Evolutionary conservation across 2,888 invertebrate genomes (phyloP), one percentile per base, ranked within the genome.

Genomic region (Teleiodes luculella): DNA sequence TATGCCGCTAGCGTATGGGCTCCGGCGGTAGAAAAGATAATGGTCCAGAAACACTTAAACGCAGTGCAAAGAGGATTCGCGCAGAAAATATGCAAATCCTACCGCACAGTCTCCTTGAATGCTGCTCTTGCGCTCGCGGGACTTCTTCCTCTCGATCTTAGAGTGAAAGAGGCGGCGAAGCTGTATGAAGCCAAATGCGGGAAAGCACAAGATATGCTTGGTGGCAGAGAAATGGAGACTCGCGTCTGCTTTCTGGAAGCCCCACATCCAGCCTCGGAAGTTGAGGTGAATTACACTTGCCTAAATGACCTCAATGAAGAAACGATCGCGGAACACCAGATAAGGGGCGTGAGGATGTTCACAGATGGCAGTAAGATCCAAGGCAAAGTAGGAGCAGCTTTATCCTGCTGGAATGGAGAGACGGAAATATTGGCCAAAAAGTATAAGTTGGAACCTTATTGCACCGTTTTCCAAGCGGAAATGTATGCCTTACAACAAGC

Each of bases 401-500:
- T 53, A 14, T 35, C 46, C 5, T 13, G 33, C 3, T 46, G 52
- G 45, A 24, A 3, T 2, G 28, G n/a, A 1, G 45, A n/a, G 7
- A 3, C 28, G 10, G 45, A 45, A n/a, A 3, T 1, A 45, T n/a
- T n/a, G 45, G 43, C 48, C 36, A 28, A 13, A 4, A 54, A 48
- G 36, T 28, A 46, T 28, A 33, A 13, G 1, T 48, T 57, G 20
- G 1, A 33, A 11, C 10, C 31, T 13, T 53, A 30, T 14, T 49
- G 54, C 35, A 49, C 54, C 0, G 54, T 54, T 10, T 54, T 35
- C 13, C 52, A 53, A 36, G 52, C 52, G 0, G 52, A 53, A 28
- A 11, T 53, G 46, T 35, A 35, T 7, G 52, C 52, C 2, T 3
- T 45, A 6, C 28, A 2, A 1, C 1, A 20, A 28, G 52, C 52